A percentile compares a stretch with the other conserved stretches of the same genome.
Conservation (phyloP, 2,888 invertebrate species). For the Sinotaia quadrata region DNA sequence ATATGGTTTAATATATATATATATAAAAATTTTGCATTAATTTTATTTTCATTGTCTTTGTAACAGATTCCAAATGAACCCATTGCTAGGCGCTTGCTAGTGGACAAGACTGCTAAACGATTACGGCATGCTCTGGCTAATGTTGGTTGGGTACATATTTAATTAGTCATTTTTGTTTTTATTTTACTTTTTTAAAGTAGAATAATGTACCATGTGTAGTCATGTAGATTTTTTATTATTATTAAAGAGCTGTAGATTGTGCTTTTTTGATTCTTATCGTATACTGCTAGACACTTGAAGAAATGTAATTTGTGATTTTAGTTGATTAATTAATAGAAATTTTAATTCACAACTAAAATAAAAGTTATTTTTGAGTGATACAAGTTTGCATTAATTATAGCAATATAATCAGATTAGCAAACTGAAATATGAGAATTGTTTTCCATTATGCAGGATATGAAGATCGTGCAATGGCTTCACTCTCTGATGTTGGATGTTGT, state of each 20-base stretch:
- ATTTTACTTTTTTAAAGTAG: neutral
- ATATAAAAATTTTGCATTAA: no score
- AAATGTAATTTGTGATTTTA: no score
- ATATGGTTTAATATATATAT: no score
- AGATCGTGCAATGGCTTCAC: constrained; percentile 85
- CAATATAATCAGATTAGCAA: neutral
- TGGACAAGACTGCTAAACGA: constrained; percentile 78
- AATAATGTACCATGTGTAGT: neutral
- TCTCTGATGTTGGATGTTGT: constrained; percentile 80
- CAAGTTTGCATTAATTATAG: constrained; percentile 6
- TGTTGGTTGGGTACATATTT: constrained; percentile 77
- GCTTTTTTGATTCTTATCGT: no score
- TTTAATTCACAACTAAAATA: no score
- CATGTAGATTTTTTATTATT: neutral
- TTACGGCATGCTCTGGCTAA: constrained; percentile 80
- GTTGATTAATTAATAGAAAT: no score
- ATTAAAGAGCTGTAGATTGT: no score
- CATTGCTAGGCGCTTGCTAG: constrained; percentile 79
- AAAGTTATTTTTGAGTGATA: neutral
- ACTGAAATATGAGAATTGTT: neutral
- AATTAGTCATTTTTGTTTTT: neutral
- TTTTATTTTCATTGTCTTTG: constrained; percentile 4
- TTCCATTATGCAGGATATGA: constrained; percentile 76
- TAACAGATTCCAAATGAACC: constrained; percentile 77
- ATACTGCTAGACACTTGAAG: no score